phyloP scores from a whole-genome alignment of 2,113 vertebrate species.

The Sinocyclocheilus anophthalmus region DNA sequence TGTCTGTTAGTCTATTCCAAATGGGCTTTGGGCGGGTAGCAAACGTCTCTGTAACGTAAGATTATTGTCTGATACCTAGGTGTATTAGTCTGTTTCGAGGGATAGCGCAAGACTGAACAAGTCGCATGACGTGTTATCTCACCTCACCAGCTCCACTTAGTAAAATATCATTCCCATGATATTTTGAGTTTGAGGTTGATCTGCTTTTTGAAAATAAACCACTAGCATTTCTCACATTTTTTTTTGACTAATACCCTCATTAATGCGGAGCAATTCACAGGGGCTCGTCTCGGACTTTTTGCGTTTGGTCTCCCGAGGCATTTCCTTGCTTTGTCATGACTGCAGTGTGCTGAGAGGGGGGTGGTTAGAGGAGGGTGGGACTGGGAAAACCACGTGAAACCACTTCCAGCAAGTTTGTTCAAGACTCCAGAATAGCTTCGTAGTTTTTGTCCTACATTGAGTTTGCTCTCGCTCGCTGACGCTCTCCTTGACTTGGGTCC shows the following conservation, averaged over 20 bases:
- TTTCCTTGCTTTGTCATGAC: constrained; percentile 24
- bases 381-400: too few species aligned
- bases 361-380: too few species aligned
- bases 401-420: constrained; percentile 33
- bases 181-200: not conserved
- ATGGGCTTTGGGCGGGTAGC: constrained; percentile 36
- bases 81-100: constrained; percentile 12
- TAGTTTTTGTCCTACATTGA: constrained; percentile 50
- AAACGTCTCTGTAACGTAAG: not conserved
- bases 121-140: constrained; percentile 29
- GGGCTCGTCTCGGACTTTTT: not conserved
- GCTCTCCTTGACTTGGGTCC: constrained; percentile 70
- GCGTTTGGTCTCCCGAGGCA: constrained; percentile 22
- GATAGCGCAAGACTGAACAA: constrained; percentile 15
- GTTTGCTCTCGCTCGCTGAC: constrained; percentile 20
- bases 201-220: not conserved
- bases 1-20: constrained; percentile 75
- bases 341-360: constrained; percentile 36
- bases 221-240: not conserved
- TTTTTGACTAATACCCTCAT: not conserved
- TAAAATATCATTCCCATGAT: constrained; percentile 22
- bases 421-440: constrained; percentile 18
- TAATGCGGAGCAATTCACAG: too few species aligned
- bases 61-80: constrained; percentile 24
- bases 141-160: constrained; percentile 16